Conservation (phyloP, 2,113 vertebrate species). For the Apeltes quadracus region DNA sequence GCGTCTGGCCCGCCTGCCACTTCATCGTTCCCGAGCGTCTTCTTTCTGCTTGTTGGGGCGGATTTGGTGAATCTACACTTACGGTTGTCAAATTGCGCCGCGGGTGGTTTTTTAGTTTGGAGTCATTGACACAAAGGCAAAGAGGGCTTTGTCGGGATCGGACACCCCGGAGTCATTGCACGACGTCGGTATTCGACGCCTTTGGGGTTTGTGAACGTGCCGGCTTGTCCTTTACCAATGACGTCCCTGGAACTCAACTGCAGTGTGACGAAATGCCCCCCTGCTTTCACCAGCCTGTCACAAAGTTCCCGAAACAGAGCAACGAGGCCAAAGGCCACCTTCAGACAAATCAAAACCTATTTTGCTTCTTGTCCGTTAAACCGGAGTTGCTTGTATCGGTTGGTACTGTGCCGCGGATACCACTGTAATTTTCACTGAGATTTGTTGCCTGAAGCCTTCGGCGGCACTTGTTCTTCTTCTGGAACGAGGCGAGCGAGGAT, state of each 20-base stretch:
- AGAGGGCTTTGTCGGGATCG: background rate
- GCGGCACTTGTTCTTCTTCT: constrained; percentile 14
- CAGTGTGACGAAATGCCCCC: constrained; percentile 9
- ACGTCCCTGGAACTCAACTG: constrained; percentile 6
- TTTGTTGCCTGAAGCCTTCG: constrained; percentile 26
- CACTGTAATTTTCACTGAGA: constrained; percentile 15
- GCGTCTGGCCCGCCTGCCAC: too few relatives aligned
- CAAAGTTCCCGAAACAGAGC: constrained; percentile 28
- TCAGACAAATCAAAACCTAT: constrained; percentile 55
- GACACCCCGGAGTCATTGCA: background rate
- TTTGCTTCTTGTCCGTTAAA: constrained; percentile 43
- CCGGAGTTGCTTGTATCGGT: background rate
- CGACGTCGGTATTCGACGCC: background rate
- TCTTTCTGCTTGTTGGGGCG: too few relatives aligned
- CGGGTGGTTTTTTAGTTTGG: too few relatives aligned
- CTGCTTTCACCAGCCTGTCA: constrained; percentile 46
- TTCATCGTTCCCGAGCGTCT: too few relatives aligned
- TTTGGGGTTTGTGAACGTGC: too few relatives aligned
- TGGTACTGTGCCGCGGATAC: constrained; percentile 1
- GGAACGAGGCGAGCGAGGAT: background rate
- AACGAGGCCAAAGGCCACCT: constrained; percentile 54
- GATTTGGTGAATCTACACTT: too few relatives aligned
- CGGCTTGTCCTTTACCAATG: background rate
- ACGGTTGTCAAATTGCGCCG: too few relatives aligned
- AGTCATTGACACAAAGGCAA: too few relatives aligned